Conservation (phyloP, 2,888 invertebrate species). For the Emesis furor region DNA sequence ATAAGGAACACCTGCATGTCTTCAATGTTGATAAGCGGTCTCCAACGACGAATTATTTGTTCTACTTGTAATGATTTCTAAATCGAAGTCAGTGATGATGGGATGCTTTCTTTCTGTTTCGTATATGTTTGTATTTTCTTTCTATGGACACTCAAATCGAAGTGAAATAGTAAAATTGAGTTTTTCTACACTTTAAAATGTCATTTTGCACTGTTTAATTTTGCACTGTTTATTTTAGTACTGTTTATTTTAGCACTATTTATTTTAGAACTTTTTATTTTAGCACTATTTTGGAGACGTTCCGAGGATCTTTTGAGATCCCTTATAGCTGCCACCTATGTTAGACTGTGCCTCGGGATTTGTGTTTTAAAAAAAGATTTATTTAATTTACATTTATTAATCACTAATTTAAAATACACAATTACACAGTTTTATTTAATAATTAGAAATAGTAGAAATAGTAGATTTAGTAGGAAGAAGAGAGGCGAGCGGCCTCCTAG, state of each 20-base stretch:
- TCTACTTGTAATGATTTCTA: no score
- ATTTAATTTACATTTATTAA: background rate
- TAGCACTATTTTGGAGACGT: background rate
- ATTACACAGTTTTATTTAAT: no score
- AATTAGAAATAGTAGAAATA: background rate
- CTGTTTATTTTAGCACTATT: background rate
- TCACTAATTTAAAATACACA: no score
- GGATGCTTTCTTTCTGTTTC: background rate
- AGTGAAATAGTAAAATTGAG: background rate
- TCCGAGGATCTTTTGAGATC: background rate
- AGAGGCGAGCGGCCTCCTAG: background rate
- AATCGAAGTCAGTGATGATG: background rate
- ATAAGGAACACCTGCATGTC: background rate
- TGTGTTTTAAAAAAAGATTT: background rate
- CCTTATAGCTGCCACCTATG: background rate
- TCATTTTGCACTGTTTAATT: background rate
- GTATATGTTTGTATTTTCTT: background rate
- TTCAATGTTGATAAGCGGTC: background rate
- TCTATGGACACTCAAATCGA: background rate
- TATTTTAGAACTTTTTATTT: no score
- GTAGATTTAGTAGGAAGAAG: background rate
- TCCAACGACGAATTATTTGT: background rate
- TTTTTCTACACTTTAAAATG: background rate
- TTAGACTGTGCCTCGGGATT: background rate
- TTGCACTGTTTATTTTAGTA: background rate